phyloP scores from a whole-genome alignment of 2,113 vertebrate species.

The Chrysemys picta region DNA sequence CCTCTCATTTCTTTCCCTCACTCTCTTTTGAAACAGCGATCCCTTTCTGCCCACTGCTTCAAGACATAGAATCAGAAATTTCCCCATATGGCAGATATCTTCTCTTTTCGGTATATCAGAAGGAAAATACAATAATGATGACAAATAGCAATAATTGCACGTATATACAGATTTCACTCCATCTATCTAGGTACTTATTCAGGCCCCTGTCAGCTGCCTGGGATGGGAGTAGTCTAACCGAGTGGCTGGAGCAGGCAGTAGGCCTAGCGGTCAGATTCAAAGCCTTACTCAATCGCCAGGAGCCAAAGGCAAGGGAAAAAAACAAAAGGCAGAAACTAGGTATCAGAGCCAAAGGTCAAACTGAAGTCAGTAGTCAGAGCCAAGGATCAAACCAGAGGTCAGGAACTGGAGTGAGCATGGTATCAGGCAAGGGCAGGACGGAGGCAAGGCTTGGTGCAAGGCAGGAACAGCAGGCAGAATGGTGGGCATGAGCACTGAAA shows the following conservation, averaged over 20 bases:
- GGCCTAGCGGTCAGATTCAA: neutral
- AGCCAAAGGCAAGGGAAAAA: neutral
- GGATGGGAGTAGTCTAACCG: too few relatives aligned
- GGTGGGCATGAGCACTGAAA: neutral
- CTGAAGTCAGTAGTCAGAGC: neutral
- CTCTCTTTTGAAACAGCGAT: neutral
- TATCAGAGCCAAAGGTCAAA: neutral
- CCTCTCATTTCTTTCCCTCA: neutral
- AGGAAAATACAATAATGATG: neutral
- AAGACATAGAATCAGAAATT: neutral
- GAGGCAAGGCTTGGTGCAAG: neutral
- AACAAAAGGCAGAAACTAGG: neutral
- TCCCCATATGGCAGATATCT: neutral
- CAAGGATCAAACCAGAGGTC: neutral
- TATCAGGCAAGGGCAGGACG: neutral
- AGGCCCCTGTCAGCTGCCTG: neutral
- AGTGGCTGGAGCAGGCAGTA: neutral
- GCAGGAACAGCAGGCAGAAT: neutral
- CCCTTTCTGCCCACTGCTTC: neutral
- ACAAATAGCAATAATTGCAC: neutral
- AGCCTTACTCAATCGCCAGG: neutral
- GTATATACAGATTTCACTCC: neutral
- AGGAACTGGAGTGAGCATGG: neutral
- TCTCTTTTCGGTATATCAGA: neutral
- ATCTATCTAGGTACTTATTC: neutral